phyloP scores from a whole-genome alignment of 2,113 vertebrate species.

The Oenanthe melanoleuca region DNA sequence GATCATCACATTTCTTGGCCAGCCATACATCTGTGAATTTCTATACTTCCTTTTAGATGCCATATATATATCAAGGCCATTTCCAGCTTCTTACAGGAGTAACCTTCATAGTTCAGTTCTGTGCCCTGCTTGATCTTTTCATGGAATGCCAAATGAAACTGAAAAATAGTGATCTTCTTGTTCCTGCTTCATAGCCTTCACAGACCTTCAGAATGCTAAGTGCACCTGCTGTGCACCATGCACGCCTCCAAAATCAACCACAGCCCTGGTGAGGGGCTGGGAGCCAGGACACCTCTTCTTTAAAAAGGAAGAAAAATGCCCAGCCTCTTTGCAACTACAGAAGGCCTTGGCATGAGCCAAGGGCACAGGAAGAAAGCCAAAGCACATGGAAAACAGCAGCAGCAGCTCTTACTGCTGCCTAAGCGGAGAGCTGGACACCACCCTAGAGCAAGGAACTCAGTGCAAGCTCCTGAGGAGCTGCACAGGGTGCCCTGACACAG shows the following conservation, averaged over 20 bases:
- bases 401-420: slow-evolving; percentile 19
- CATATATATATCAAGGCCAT: not conserved
- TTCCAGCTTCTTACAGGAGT: not conserved
- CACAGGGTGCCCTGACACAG: not conserved
- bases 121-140: not conserved
- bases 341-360: slow-evolving; percentile 33
- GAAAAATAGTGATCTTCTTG: not conserved
- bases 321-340: slow-evolving; percentile 23
- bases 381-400: slow-evolving; percentile 45
- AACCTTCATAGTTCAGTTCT: not conserved
- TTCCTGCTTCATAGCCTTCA: not conserved
- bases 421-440: not conserved
- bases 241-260: not conserved
- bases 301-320: slow-evolving; percentile 40
- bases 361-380: slow-evolving; percentile 60
- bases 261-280: not conserved
- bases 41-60: not conserved
- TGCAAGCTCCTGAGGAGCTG: not conserved
- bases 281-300: slow-evolving; percentile 43
- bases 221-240: slow-evolving; percentile 2
- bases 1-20: not conserved
- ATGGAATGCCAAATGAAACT: not conserved
- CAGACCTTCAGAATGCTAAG: not conserved
- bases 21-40: not conserved
- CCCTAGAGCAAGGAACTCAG: not conserved